Evolutionary conservation across 2,113 vertebrate genomes (phyloP).

Genomic region (Rhombomys opimus): DNA sequence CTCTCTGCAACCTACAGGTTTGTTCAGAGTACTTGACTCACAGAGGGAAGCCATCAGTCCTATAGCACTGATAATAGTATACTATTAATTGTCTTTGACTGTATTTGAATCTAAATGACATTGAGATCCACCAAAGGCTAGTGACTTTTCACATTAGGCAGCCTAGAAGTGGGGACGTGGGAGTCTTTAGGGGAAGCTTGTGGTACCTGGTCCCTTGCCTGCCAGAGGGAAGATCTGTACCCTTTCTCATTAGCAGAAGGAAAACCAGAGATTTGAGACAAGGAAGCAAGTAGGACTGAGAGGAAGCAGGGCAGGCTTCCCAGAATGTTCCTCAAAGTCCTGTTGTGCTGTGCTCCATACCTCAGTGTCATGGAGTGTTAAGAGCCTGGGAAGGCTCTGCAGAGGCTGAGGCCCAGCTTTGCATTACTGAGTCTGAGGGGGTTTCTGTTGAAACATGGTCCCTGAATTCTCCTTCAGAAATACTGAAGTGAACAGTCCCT

Average conservation of each 20-base stretch:
- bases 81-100: too few species aligned
- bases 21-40: not conserved
- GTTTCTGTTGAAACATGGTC: not conserved
- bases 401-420: not conserved
- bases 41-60: not conserved
- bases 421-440: not conserved
- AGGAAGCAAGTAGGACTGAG: not conserved
- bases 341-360: too few species aligned
- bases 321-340: not conserved
- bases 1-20: not conserved
- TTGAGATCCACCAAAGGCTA: too few species aligned
- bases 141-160: not conserved
- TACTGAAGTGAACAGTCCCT: not conserved
- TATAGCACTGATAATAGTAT: not conserved
- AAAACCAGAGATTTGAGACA: not conserved
- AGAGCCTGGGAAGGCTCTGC: too few species aligned
- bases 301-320: not conserved
- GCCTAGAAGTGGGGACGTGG: not conserved
- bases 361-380: not conserved
- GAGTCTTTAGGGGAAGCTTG: not conserved
- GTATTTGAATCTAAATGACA: not conserved
- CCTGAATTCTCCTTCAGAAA: not conserved
- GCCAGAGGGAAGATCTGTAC: not conserved
- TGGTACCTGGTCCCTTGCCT: not conserved
- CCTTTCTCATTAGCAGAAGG: not conserved